A percentile compares a stretch with the other conserved stretches of the same genome.
Evolutionary conservation across 2,113 vertebrate species (phyloP).

Genomic region (Crocuta crocuta): DNA sequence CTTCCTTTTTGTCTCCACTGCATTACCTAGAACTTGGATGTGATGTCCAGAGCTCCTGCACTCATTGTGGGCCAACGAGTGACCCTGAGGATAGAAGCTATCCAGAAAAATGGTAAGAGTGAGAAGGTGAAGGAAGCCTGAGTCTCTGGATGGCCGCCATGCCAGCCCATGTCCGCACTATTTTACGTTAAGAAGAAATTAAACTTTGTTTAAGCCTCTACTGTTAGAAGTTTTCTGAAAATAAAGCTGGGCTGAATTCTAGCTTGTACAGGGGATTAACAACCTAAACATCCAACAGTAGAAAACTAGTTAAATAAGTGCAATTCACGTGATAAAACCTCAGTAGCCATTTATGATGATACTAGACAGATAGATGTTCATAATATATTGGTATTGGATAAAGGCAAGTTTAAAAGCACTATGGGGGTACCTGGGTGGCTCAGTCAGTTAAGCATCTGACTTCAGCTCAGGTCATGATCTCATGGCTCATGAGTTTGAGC

Average conservation of each 20-base stretch:
- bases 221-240: slow-evolving; percentile 16
- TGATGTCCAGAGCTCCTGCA: neutral
- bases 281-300: neutral
- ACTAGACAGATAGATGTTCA: neutral
- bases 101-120: neutral
- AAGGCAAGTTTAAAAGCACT: slow-evolving; percentile 26
- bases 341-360: neutral
- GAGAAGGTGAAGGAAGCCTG: neutral
- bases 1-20: neutral
- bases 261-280: neutral
- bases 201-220: neutral
- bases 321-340: neutral
- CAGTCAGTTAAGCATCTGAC: too few species aligned
- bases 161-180: neutral
- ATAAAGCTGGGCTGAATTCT: slow-evolving; percentile 34
- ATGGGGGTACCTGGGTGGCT: too few species aligned
- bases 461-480: too few species aligned
- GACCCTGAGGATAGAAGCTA: neutral
- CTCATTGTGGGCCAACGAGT: neutral
- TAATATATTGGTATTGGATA: neutral
- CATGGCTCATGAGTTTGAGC: too few species aligned
- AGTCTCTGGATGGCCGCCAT: neutral
- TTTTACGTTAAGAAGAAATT: neutral
- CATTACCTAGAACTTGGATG: neutral
- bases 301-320: neutral